A percentile compares a stretch with the other conserved stretches of the same genome.
phyloP scores from a whole-genome alignment of 2,888 invertebrate genomes.

The Sesia bembeciformis region DNA sequence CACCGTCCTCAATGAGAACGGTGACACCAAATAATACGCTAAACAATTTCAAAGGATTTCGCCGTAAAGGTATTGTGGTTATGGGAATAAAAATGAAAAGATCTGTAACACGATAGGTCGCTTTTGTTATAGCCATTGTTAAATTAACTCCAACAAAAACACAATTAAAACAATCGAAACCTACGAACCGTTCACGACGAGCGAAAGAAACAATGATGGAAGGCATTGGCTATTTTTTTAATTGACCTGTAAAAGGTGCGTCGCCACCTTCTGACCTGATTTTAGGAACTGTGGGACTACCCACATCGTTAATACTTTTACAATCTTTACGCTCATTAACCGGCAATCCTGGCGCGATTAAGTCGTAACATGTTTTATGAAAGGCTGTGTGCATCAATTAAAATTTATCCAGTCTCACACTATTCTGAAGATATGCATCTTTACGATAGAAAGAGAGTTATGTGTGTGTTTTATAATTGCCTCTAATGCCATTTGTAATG shows the following conservation, averaged over 20 bases:
- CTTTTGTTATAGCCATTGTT: background rate
- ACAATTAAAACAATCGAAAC: background rate
- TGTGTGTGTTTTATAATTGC: conserved; percentile 50
- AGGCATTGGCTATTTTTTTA: conserved; percentile 17
- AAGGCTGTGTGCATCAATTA: conserved; percentile 58
- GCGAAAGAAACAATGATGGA: conserved; percentile 23
- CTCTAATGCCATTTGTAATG: conserved; percentile 42
- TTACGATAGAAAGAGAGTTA: conserved; percentile 35
- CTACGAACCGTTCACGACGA: conserved; percentile 6
- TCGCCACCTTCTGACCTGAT: conserved; percentile 17
- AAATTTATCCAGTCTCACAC: conserved; percentile 56
- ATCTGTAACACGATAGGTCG: background rate
- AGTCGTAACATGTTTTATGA: conserved; percentile 61
- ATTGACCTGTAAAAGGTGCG: conserved; percentile 2
- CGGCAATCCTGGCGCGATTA: conserved; percentile 58
- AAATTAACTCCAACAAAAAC: background rate
- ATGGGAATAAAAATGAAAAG: no score
- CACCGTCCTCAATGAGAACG: no score
- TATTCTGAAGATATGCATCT: conserved; percentile 47
- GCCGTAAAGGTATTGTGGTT: no score
- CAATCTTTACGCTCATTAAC: conserved; percentile 68
- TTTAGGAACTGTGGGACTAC: conserved; percentile 29
- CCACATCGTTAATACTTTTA: conserved; percentile 55
- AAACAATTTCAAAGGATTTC: no score
- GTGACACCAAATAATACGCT: no score